phyloP scores from a whole-genome alignment of 2,888 invertebrate genomes.

The Drosophila prolongata region DNA sequence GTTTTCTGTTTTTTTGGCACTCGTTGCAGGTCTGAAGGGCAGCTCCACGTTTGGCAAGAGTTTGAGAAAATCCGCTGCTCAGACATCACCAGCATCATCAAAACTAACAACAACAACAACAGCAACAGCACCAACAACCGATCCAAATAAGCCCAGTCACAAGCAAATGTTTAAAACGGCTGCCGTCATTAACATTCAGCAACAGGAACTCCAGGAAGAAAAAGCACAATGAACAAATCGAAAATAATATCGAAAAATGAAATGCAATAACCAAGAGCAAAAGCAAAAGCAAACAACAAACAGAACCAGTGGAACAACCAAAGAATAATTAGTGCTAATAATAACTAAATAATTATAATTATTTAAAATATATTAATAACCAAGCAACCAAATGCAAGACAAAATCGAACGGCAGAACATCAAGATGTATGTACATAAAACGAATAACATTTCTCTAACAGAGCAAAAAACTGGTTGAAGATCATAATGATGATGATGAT shows the following conservation, averaged over 20 bases:
- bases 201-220: slow-evolving; percentile 59
- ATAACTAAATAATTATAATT: slow-evolving; percentile 70
- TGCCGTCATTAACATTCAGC: slow-evolving; percentile 71
- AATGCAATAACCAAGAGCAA: slow-evolving; percentile 56
- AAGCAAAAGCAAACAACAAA: slow-evolving; percentile 40
- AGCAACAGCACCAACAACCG: slow-evolving; percentile 37
- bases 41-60: slow-evolving; percentile 82
- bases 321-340: slow-evolving; percentile 84
- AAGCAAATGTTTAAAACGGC: slow-evolving; percentile 69
- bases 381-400: slow-evolving; percentile 59
- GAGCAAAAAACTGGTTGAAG: slow-evolving; percentile 56
- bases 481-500: slow-evolving; percentile 22
- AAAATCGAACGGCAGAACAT: slow-evolving; percentile 59
- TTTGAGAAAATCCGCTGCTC: slow-evolving; percentile 71
- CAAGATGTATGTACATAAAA: slow-evolving; percentile 29
- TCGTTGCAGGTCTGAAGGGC: slow-evolving; percentile 77
- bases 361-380: slow-evolving; percentile 61
- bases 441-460: slow-evolving; percentile 42
- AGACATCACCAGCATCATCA: slow-evolving; percentile 65
- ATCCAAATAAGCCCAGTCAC: slow-evolving; percentile 62
- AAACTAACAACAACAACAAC: slow-evolving; percentile 41
- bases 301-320: slow-evolving; percentile 85
- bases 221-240: slow-evolving; percentile 71
- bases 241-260: slow-evolving; percentile 32
- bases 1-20: not conserved